Conservation (phyloP, 2,888 invertebrate genomes). For the Beris morrisii region DNA sequence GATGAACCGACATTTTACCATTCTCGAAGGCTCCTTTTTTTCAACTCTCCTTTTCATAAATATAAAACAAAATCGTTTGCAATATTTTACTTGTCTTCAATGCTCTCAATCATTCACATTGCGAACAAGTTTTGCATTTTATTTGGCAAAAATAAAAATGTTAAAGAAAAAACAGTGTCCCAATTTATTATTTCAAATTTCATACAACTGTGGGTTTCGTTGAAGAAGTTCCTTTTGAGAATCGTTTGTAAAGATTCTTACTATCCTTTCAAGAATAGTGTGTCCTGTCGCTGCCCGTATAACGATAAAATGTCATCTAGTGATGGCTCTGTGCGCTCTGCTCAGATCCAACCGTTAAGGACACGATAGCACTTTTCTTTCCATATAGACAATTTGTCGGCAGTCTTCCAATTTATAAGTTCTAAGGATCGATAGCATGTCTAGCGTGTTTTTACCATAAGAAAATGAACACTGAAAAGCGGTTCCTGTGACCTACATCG, state of each 20-base stretch:
- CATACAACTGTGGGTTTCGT: too few species aligned
- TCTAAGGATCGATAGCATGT: constrained; percentile 15
- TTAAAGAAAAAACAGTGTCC: too few species aligned
- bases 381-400: constrained; percentile 15
- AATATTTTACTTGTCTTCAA: constrained; percentile 8
- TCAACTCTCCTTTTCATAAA: neutral
- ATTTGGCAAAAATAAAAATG: neutral
- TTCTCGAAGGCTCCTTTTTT: too few species aligned
- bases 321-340: neutral
- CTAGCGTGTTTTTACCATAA: too few species aligned
- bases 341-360: neutral
- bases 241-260: constrained; percentile 2
- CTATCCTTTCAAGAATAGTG: neutral
- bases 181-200: too few species aligned
- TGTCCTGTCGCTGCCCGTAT: neutral
- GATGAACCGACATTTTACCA: too few species aligned
- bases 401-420: constrained; percentile 23
- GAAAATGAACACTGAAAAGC: too few species aligned
- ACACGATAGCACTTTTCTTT: constrained; percentile 5
- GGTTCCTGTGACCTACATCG: too few species aligned
- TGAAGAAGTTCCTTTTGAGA: too few species aligned
- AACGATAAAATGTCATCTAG: constrained; percentile 11
- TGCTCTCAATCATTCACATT: neutral
- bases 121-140: constrained; percentile 1
- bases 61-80: neutral